These are phyloP conservation scores for Octomys mimax DNA, from an alignment of 2,797 vertebrate species.

Conservation along the genomic window DNA sequence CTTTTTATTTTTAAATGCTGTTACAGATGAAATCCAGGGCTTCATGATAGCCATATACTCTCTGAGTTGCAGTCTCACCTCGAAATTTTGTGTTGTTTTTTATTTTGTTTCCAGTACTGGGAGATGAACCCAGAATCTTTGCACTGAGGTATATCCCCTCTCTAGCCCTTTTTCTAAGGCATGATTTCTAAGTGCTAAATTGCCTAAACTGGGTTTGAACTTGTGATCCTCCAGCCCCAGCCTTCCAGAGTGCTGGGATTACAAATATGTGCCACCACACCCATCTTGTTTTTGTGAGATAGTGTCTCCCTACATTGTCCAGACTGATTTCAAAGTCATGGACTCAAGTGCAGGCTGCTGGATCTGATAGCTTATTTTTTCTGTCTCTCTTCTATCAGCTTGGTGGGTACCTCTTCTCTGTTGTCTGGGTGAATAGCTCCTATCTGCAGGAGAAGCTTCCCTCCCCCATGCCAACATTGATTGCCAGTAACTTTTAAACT, in stretches of 20 bases:
- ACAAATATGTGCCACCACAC: neutral
- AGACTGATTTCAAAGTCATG: neutral
- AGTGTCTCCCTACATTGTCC: neutral
- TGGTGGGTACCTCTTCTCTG: neutral
- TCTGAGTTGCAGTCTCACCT: neutral
- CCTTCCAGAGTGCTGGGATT: neutral
- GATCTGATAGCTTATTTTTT: constrained; percentile 44
- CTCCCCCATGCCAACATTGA: neutral
- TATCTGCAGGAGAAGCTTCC: neutral
- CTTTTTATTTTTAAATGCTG: neutral
- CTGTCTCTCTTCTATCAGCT: neutral
- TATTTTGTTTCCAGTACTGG: neutral
- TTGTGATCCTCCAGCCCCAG: neutral
- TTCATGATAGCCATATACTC: neutral
- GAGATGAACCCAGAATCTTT: neutral
- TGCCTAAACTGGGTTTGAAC: neutral
- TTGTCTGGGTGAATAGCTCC: neutral
- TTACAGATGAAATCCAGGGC: neutral
- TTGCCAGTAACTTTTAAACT: constrained; percentile 16
- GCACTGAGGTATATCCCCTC: neutral
- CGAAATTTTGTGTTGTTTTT: neutral
- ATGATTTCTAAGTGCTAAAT: neutral
- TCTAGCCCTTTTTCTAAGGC: neutral
- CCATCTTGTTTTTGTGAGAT: neutral
- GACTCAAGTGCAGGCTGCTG: neutral